These are phyloP conservation scores for Nebria brevicollis DNA, from an alignment of 2,888 invertebrate species.

Conservation along the genomic window DNA sequence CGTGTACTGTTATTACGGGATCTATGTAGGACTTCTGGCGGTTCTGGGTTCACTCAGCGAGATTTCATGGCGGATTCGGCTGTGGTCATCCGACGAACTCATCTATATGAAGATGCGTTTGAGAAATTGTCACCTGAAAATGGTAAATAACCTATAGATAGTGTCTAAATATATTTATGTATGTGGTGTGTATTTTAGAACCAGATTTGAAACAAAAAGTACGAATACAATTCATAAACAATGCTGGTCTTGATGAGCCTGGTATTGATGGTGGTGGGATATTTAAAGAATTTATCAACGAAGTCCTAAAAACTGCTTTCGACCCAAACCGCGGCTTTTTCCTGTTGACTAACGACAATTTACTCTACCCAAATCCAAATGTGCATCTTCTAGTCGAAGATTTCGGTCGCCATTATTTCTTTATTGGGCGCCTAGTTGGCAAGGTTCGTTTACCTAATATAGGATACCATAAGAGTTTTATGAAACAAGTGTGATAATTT, in stretches of 20 bases:
- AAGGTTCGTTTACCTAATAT: constrained; percentile 68
- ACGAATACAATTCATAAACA: constrained; percentile 89
- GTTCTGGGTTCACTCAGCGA: constrained; percentile 57
- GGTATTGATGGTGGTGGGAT: constrained; percentile 98
- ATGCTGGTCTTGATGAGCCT: constrained; percentile 91
- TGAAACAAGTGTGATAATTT: constrained; percentile 47
- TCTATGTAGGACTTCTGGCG: constrained; percentile 63
- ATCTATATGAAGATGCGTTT: constrained; percentile 98
- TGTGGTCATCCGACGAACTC: constrained; percentile 84
- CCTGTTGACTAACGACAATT: constrained; percentile 86
- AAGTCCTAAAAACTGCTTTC: constrained; percentile 93
- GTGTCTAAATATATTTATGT: not conserved
- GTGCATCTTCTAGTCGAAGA: constrained; percentile 87
- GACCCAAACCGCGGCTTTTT: constrained; percentile 97
- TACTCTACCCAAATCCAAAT: constrained; percentile 95
- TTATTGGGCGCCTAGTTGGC: constrained; percentile 92
- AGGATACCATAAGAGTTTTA: not conserved
- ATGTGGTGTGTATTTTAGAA: constrained; percentile 67
- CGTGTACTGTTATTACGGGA: constrained; percentile 87
- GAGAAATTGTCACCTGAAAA: constrained; percentile 91
- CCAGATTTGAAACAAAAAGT: constrained; percentile 87
- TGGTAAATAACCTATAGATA: constrained; percentile 66
- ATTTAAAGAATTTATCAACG: constrained; percentile 94
- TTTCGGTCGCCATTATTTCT: constrained; percentile 90
- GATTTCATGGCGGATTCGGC: constrained; percentile 59